Percentiles rank a stretch among this genome's conserved stretches.
Conservation (phyloP, 2,888 invertebrate species). For the Caenorhabditis wallacei region DNA sequence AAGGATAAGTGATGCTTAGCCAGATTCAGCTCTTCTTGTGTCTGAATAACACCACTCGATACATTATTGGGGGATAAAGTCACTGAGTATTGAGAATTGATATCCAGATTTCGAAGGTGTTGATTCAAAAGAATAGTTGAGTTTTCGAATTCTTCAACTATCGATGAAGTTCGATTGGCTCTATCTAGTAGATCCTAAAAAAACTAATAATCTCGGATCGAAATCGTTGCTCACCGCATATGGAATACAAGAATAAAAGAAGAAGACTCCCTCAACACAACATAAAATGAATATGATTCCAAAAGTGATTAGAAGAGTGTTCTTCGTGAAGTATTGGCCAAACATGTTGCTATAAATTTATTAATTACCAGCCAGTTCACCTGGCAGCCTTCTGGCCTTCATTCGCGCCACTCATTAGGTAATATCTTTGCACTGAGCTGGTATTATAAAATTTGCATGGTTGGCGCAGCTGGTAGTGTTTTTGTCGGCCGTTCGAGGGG, state of each 20-base stretch:
- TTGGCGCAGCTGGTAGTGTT: too few species aligned
- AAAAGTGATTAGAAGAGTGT: conserved; percentile 63
- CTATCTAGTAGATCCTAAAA: conserved; percentile 65
- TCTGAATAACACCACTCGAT: conserved; percentile 36
- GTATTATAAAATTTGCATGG: too few species aligned
- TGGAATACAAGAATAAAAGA: conserved; percentile 61
- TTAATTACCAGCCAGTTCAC: too few species aligned
- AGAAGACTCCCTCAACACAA: conserved; percentile 62
- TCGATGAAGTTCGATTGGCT: conserved; percentile 58
- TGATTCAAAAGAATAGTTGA: conserved; percentile 43
- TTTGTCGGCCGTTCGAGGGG: too few species aligned
- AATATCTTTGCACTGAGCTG: too few species aligned
- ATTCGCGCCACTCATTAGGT: too few species aligned
- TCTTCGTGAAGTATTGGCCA: conserved; percentile 69
- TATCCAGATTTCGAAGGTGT: conserved; percentile 51
- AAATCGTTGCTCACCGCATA: conserved; percentile 50
- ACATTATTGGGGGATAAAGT: conserved; percentile 31
- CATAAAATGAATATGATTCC: conserved; percentile 58
- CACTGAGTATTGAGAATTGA: conserved; percentile 22
- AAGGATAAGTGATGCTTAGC: conserved; percentile 54
- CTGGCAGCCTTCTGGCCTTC: too few species aligned
- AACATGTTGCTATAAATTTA: conserved; percentile 57
- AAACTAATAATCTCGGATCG: neutral
- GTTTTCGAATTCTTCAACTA: conserved; percentile 58
- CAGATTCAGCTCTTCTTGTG: conserved; percentile 33